Evolutionary conservation across 2,888 invertebrate species (phyloP).

Genomic region (Sinelater perroti): DNA sequence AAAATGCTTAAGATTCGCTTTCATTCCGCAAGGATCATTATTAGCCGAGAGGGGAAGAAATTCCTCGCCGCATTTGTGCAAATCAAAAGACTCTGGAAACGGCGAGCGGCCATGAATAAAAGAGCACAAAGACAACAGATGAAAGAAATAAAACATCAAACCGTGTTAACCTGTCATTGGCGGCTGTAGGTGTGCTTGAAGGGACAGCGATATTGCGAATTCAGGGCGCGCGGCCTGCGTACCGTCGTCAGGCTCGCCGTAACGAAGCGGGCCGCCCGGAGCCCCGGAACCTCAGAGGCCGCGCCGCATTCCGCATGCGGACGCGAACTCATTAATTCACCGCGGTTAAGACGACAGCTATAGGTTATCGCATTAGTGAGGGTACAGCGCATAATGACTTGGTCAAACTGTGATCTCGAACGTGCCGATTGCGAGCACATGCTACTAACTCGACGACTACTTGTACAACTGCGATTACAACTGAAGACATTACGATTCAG

Average conservation of each 20-base stretch:
- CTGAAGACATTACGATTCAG: constrained; percentile 36
- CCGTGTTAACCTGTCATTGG: constrained; percentile 30
- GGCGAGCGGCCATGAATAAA: constrained; percentile 37
- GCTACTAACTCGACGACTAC: constrained; percentile 35
- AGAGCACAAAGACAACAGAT: constrained; percentile 36
- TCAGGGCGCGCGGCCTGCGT: constrained; percentile 43
- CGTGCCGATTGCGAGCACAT: constrained; percentile 47
- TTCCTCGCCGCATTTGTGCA: constrained; percentile 26
- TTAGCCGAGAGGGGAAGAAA: constrained; percentile 22
- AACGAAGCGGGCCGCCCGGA: constrained; percentile 46
- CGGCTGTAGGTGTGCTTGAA: constrained; percentile 8
- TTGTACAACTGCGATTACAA: constrained; percentile 35
- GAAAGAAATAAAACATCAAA: constrained; percentile 34
- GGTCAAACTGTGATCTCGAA: constrained; percentile 49
- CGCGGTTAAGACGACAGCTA: constrained; percentile 47
- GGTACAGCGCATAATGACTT: constrained; percentile 47
- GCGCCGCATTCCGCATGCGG: constrained; percentile 45
- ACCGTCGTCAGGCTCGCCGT: constrained; percentile 49
- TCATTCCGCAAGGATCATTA: constrained; percentile 26
- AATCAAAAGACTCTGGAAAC: constrained; percentile 33
- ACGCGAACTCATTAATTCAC: constrained; percentile 51
- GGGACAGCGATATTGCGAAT: constrained; percentile 45
- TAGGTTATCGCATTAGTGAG: constrained; percentile 39
- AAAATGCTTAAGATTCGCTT: constrained; percentile 28
- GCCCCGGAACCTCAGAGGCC: constrained; percentile 16